Percentiles rank a stretch among this genome's conserved stretches.
These are phyloP conservation scores for Drosophila subobscura DNA, from an alignment of 1,140 invertebrate species.

Conservation along the genomic window DNA sequence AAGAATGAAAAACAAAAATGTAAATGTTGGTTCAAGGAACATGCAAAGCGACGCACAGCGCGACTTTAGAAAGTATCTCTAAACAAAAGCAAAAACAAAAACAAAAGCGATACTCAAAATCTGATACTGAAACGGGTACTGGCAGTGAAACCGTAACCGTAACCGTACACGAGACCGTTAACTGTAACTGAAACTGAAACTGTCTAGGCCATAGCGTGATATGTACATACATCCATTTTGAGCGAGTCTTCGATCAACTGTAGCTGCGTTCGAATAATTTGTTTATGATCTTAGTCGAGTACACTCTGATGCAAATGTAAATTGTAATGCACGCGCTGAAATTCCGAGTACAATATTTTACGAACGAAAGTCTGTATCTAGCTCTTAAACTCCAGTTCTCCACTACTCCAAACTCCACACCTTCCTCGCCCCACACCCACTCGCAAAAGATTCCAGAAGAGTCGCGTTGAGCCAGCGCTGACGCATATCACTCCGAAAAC, in stretches of 20 bases:
- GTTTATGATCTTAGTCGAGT: slow-evolving; percentile 29
- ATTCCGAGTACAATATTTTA: slow-evolving; percentile 73
- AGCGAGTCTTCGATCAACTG: slow-evolving; percentile 50
- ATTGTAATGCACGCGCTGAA: slow-evolving; percentile 67
- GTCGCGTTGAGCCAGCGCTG: slow-evolving; percentile 63
- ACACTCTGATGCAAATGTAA: slow-evolving; percentile 21
- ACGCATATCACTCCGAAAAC: slow-evolving; percentile 57
- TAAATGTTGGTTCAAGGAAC: slow-evolving; percentile 61
- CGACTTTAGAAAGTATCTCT: slow-evolving; percentile 65
- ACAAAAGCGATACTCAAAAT: slow-evolving; percentile 14
- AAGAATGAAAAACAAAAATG: slow-evolving; percentile 34
- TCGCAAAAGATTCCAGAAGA: slow-evolving; percentile 16
- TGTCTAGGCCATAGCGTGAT: slow-evolving; percentile 72
- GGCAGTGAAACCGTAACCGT: slow-evolving; percentile 20
- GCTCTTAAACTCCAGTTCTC: slow-evolving; percentile 25
- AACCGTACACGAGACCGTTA: neutral
- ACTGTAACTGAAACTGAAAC: slow-evolving; percentile 44
- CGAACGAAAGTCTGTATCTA: slow-evolving; percentile 71
- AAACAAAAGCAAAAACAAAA: slow-evolving; percentile 37
- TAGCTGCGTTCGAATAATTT: slow-evolving; percentile 49
- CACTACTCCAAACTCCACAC: neutral
- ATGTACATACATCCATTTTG: slow-evolving; percentile 66
- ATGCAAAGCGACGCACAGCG: slow-evolving; percentile 65
- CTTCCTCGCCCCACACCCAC: neutral
- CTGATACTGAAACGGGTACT: slow-evolving; percentile 5